Conservation (phyloP, 2,888 invertebrate genomes). For the Noctuana brunneofusca region DNA sequence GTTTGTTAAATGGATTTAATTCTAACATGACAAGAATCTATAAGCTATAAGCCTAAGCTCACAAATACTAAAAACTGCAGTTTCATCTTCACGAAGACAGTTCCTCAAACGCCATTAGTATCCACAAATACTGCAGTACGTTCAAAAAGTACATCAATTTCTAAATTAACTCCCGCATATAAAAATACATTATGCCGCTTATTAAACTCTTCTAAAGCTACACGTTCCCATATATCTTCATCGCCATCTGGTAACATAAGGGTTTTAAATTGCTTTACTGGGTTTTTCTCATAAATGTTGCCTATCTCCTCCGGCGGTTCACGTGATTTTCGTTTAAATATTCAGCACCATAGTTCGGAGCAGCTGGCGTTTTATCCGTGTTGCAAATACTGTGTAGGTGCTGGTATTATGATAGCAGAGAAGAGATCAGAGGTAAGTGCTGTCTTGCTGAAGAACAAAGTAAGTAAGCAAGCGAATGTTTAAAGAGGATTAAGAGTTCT, state of each 20-base stretch:
- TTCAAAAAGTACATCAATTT: too few relatives aligned
- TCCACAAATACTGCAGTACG: too few relatives aligned
- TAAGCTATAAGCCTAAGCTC: too few relatives aligned
- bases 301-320: slow-evolving; percentile 30
- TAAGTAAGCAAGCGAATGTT: background rate
- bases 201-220: background rate
- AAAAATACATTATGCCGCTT: background rate
- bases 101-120: too few relatives aligned
- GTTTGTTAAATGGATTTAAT: too few relatives aligned
- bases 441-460: background rate
- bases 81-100: too few relatives aligned
- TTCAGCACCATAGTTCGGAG: slow-evolving; percentile 41
- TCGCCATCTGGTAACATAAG: slow-evolving; percentile 9
- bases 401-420: background rate
- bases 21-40: too few relatives aligned
- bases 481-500: too few relatives aligned
- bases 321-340: slow-evolving; percentile 43
- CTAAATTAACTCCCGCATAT: background rate
- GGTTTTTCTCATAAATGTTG: slow-evolving; percentile 28
- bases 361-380: slow-evolving; percentile 40
- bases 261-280: slow-evolving; percentile 34
- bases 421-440: background rate
- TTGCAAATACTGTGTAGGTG: slow-evolving; percentile 20
- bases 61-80: too few relatives aligned
- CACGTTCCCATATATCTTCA: slow-evolving; percentile 1